Conservation (phyloP, 2,797 vertebrate genomes). For the Liparis tanakae region DNA sequence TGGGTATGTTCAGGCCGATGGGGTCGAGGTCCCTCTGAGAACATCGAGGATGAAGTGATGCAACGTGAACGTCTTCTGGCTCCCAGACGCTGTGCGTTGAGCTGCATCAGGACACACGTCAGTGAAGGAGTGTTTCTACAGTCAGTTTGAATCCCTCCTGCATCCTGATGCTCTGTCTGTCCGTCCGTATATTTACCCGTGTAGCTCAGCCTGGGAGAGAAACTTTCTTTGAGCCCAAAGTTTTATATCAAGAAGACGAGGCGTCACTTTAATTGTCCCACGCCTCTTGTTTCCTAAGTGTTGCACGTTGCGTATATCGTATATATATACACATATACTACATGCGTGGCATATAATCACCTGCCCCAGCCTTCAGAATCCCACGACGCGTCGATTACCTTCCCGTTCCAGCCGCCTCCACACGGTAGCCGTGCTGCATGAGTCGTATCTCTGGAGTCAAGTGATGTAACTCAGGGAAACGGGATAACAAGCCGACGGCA, state of each 20-base stretch:
- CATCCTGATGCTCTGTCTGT: no score
- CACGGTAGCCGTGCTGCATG: constrained; percentile 55
- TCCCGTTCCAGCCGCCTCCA: constrained; percentile 36
- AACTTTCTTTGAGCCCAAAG: background rate
- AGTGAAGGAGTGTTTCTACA: no score
- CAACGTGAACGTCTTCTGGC: no score
- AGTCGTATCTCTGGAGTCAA: constrained; percentile 65
- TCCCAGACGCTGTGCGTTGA: no score
- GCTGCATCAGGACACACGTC: no score
- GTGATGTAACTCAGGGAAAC: constrained; percentile 80
- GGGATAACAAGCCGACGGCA: constrained; percentile 76
- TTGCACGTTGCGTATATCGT: background rate
- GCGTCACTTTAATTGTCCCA: background rate
- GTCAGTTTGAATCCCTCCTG: no score
- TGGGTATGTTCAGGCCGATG: background rate
- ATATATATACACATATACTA: background rate
- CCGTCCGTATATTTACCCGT: no score
- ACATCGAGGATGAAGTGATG: no score
- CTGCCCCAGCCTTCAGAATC: constrained; percentile 34
- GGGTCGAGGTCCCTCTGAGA: no score
- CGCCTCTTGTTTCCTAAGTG: background rate
- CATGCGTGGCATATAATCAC: constrained; percentile 22
- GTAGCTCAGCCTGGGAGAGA: background rate
- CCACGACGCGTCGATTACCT: constrained; percentile 37
- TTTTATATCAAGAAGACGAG: background rate